Conservation (phyloP, 2,113 vertebrate genomes). For the Naja naja region DNA sequence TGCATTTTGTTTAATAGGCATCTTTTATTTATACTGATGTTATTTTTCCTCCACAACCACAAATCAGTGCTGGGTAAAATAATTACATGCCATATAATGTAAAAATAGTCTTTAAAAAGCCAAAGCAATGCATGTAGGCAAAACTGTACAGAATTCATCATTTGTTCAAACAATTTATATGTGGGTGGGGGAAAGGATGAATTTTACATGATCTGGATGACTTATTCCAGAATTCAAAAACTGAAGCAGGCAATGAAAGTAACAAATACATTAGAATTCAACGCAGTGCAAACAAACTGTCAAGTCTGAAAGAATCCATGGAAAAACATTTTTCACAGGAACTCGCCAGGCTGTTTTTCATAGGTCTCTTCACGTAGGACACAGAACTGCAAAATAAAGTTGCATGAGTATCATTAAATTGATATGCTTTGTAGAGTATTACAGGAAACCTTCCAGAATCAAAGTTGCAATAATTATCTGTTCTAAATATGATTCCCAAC, state of each 20-base stretch:
- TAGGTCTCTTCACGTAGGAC: constrained; percentile 70
- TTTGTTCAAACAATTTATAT: constrained; percentile 59
- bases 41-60: constrained; percentile 49
- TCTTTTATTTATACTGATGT: constrained; percentile 58
- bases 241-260: constrained; percentile 47
- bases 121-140: constrained; percentile 50
- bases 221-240: constrained; percentile 55
- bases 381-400: constrained; percentile 68
- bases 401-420: constrained; percentile 21
- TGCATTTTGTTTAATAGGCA: constrained; percentile 41
- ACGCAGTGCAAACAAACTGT: constrained; percentile 36
- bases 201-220: constrained; percentile 59
- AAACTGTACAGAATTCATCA: constrained; percentile 59
- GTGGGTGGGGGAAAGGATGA: constrained; percentile 48
- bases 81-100: constrained; percentile 60
- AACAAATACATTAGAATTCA: constrained; percentile 49
- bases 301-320: constrained; percentile 39
- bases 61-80: constrained; percentile 39
- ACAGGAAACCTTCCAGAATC: constrained; percentile 37
- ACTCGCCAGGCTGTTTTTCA: constrained; percentile 32
- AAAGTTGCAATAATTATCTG: constrained; percentile 36
- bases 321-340: constrained; percentile 44
- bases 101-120: constrained; percentile 58
- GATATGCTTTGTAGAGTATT: neutral
- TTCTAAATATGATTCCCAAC: constrained; percentile 32